Evolutionary conservation across 2,888 invertebrate genomes (phyloP).

Genomic region (Hoplodrina ambigua): DNA sequence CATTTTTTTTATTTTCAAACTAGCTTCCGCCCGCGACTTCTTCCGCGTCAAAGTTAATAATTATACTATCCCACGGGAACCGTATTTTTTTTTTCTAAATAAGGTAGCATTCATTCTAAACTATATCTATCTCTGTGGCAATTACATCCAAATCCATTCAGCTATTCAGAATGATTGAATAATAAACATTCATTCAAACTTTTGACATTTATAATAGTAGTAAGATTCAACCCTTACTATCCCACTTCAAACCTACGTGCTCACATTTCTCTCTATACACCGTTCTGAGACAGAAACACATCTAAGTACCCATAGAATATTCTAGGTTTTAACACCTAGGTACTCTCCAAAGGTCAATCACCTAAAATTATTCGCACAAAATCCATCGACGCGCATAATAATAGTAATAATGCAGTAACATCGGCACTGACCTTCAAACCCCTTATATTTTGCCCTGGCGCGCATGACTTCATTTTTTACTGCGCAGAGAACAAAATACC

Average conservation of each 20-base stretch:
- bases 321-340: neutral
- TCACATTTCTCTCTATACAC: neutral
- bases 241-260: neutral
- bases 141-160: too few relatives aligned
- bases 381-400: slow-evolving; percentile 26
- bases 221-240: too few relatives aligned
- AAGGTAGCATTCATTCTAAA: too few relatives aligned
- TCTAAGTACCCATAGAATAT: neutral
- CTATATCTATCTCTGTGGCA: too few relatives aligned
- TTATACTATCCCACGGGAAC: too few relatives aligned
- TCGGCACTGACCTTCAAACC: slow-evolving; percentile 52
- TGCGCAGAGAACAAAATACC: slow-evolving; percentile 15
- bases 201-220: neutral
- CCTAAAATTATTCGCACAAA: slow-evolving; percentile 43
- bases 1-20: too few relatives aligned
- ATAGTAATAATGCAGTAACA: slow-evolving; percentile 37
- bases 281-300: neutral
- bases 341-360: slow-evolving; percentile 29
- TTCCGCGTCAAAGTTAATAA: too few relatives aligned
- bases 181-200: too few relatives aligned
- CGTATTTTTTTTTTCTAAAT: too few relatives aligned
- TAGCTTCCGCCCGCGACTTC: too few relatives aligned
- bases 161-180: too few relatives aligned
- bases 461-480: slow-evolving; percentile 39
- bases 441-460: slow-evolving; percentile 46